Conservation (phyloP, 1,140 invertebrate genomes). For the Drosophila quadrilineata region DNA sequence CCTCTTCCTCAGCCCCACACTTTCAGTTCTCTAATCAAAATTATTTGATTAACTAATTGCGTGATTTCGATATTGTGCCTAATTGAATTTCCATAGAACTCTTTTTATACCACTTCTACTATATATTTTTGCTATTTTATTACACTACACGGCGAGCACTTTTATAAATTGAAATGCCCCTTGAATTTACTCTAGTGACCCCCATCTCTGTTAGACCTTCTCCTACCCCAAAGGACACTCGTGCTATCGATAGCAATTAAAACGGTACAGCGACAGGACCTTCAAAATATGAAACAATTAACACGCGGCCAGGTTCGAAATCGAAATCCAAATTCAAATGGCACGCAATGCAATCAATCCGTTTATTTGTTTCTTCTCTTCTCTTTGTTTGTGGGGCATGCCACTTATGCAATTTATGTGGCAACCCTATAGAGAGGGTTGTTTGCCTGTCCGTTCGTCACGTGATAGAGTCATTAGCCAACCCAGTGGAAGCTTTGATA, state of each 20-base stretch:
- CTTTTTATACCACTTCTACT: too few relatives aligned
- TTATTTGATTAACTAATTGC: constrained; percentile 80
- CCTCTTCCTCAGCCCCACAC: constrained; percentile 13
- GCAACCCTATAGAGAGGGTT: not conserved
- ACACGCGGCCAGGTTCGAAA: constrained; percentile 46
- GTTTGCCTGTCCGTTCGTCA: constrained; percentile 28
- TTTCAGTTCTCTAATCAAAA: constrained; percentile 54
- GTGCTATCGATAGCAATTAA: constrained; percentile 58
- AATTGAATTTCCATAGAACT: constrained; percentile 73
- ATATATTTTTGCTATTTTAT: constrained; percentile 34
- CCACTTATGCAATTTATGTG: constrained; percentile 52
- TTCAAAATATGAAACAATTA: constrained; percentile 76
- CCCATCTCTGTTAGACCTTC: too few relatives aligned
- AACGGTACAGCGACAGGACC: constrained; percentile 58
- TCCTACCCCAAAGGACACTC: too few relatives aligned
- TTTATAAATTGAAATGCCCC: constrained; percentile 72
- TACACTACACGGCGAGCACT: constrained; percentile 56
- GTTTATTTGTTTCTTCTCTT: constrained; percentile 16
- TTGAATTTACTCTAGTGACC: too few relatives aligned
- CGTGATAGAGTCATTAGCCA: constrained; percentile 65
- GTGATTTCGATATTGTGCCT: constrained; percentile 76
- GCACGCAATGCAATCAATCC: constrained; percentile 54
- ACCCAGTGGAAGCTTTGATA: constrained; percentile 11
- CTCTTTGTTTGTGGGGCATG: too few relatives aligned
- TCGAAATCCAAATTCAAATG: not conserved